These are phyloP conservation scores for Sebastes minor DNA, from an alignment of 2,797 vertebrate genomes.

Conservation along the genomic window DNA sequence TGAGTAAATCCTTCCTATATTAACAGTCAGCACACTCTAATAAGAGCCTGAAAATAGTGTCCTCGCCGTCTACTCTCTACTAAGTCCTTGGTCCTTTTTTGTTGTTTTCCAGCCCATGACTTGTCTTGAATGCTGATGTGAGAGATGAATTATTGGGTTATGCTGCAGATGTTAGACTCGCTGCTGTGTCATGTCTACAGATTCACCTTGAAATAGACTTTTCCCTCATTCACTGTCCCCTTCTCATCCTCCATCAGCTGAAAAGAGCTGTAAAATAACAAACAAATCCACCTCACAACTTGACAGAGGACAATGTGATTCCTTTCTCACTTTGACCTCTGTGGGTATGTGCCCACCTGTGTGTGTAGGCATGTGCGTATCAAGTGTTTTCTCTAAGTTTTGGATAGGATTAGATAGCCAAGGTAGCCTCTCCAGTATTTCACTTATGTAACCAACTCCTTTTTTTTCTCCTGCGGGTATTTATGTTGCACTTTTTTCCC, in stretches of 20 bases:
- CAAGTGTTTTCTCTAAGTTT: constrained; percentile 27
- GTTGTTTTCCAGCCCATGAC: constrained; percentile 72
- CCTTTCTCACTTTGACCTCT: constrained; percentile 54
- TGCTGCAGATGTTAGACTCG: constrained; percentile 77
- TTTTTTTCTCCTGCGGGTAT: constrained; percentile 17
- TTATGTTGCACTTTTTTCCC: constrained; percentile 49
- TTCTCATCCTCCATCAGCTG: constrained; percentile 36
- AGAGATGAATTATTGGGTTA: constrained; percentile 78
- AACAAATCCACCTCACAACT: constrained; percentile 50
- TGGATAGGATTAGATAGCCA: constrained; percentile 38
- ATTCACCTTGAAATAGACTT: constrained; percentile 78
- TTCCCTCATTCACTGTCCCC: constrained; percentile 51
- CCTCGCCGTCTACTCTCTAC: constrained; percentile 29
- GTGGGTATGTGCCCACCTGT: constrained; percentile 37
- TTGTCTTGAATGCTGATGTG: constrained; percentile 82
- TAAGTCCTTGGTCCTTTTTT: constrained; percentile 74
- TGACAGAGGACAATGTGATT: constrained; percentile 51
- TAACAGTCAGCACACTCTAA: neutral
- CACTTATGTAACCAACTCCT: constrained; percentile 64
- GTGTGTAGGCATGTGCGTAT: constrained; percentile 41
- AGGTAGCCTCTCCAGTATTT: constrained; percentile 24
- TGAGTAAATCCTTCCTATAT: neutral
- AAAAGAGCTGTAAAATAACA: constrained; percentile 50
- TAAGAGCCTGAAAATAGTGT: neutral
- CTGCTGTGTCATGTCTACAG: constrained; percentile 75